phyloP scores from a whole-genome alignment of 1,140 invertebrate genomes.

The Nylanderia fulva region DNA sequence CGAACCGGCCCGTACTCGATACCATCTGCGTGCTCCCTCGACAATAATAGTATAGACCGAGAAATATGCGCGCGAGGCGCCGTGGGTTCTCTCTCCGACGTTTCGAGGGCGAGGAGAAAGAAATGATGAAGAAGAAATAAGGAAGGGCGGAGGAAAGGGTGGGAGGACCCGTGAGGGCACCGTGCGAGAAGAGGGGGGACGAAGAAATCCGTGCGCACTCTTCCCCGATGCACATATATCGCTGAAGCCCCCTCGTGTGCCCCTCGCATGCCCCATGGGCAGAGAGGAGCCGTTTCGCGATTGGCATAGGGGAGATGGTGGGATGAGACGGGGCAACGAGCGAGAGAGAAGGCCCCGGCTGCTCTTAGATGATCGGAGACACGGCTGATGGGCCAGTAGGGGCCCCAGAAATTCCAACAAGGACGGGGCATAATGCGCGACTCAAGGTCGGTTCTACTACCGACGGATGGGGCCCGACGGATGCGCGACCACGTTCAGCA shows the following conservation, averaged over 20 bases:
- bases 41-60: slow-evolving; percentile 76
- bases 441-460: slow-evolving; percentile 86
- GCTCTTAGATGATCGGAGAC: slow-evolving; percentile 78
- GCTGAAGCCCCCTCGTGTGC: too few species aligned
- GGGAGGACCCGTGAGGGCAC: slow-evolving; percentile 38
- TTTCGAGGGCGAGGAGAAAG: slow-evolving; percentile 58
- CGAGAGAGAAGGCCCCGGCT: neutral
- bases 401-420: slow-evolving; percentile 85
- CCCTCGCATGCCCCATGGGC: slow-evolving; percentile 25
- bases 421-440: slow-evolving; percentile 84
- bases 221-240: slow-evolving; percentile 46
- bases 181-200: slow-evolving; percentile 22
- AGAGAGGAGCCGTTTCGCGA: slow-evolving; percentile 16
- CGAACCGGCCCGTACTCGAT: slow-evolving; percentile 70
- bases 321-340: slow-evolving; percentile 41
- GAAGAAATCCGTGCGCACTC: slow-evolving; percentile 27
- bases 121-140: neutral
- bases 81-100: slow-evolving; percentile 56
- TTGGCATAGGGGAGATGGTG: slow-evolving; percentile 26
- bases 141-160: slow-evolving; percentile 17
- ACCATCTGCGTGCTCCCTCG: slow-evolving; percentile 68
- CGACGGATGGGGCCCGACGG: slow-evolving; percentile 72
- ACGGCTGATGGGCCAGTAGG: slow-evolving; percentile 79
- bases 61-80: slow-evolving; percentile 74
- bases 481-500: slow-evolving; percentile 79